Percentiles rank a stretch among this genome's conserved stretches.
Evolutionary conservation across 2,797 vertebrate genomes (phyloP).

Genomic region (Acanthiza pusilla): DNA sequence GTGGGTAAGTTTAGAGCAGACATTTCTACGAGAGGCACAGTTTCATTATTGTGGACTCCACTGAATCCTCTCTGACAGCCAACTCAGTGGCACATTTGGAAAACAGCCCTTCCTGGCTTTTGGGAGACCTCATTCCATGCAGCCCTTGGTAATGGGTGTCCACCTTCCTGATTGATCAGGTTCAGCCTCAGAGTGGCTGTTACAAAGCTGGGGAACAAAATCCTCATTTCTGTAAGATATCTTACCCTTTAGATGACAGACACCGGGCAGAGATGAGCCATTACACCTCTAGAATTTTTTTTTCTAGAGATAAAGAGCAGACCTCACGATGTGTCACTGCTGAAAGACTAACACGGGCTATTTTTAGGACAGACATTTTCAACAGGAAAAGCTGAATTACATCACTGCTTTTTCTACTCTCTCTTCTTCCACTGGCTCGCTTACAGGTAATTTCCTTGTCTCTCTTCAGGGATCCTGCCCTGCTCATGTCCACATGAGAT

Average conservation of each 20-base stretch:
- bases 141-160: background rate
- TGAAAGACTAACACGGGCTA: background rate
- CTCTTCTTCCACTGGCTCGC: background rate
- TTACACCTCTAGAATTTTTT: background rate
- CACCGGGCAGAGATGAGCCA: background rate
- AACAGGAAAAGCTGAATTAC: background rate
- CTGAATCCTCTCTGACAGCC: background rate
- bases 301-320: background rate
- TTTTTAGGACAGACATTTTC: background rate
- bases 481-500: background rate
- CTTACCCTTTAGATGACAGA: conserved; percentile 12
- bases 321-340: background rate
- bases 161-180: background rate
- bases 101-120: background rate
- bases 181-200: background rate
- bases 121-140: background rate
- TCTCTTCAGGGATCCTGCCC: background rate
- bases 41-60: background rate
- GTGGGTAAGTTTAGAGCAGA: background rate
- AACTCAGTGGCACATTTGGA: background rate
- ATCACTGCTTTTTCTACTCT: background rate
- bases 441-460: background rate
- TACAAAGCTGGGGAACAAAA: background rate
- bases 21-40: background rate
- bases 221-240: background rate